These are phyloP conservation scores for Diachasmimorpha longicaudata DNA, from an alignment of 1,140 invertebrate species.

Conservation along the genomic window DNA sequence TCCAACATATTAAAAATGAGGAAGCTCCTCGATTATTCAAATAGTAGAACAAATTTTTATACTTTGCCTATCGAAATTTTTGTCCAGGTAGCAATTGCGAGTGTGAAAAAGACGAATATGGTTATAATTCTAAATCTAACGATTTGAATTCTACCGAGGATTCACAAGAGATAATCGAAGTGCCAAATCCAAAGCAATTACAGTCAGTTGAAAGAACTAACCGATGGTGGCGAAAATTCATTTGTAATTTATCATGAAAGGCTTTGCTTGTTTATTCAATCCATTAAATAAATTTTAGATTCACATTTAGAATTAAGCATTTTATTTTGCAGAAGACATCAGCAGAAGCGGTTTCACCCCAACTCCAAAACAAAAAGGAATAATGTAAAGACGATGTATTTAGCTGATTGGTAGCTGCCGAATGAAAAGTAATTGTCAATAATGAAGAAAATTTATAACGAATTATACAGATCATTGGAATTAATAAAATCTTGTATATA, in stretches of 20 bases:
- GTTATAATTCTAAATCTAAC: not conserved
- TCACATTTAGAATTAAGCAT: not conserved
- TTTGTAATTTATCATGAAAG: not conserved
- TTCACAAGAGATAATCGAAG: not conserved
- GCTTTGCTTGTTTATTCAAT: not conserved
- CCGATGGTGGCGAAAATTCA: not conserved
- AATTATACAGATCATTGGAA: slow-evolving; percentile 3
- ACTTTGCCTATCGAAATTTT: not conserved
- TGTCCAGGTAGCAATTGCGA: not conserved
- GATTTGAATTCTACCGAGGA: not conserved
- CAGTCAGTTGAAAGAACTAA: not conserved
- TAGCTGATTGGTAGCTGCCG: not conserved
- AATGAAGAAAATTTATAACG: not conserved
- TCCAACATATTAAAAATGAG: not conserved
- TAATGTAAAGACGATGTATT: not conserved
- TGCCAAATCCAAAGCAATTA: not conserved
- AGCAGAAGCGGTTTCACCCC: not conserved
- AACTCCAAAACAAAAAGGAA: not conserved
- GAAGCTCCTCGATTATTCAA: not conserved
- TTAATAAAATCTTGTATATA: not conserved
- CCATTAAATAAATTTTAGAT: not conserved
- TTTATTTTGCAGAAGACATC: not conserved
- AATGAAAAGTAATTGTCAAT: not conserved
- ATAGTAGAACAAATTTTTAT: not conserved
- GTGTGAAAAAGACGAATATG: not conserved